These are phyloP conservation scores for Paramuricea clavata DNA, from an alignment of 92 coral and sea anemone species.

Conservation along the genomic window DNA sequence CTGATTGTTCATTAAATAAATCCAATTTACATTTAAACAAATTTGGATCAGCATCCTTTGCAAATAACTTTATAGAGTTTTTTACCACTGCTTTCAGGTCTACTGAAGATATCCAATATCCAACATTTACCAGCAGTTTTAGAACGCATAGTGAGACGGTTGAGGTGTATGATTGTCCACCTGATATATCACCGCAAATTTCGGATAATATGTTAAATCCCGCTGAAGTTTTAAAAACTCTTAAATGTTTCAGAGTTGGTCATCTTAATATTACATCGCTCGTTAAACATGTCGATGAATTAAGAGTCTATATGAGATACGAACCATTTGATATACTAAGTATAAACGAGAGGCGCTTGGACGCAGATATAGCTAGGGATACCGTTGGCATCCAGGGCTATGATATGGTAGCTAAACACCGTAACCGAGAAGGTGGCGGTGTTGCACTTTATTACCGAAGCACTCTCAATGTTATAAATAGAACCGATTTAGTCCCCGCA, in stretches of 20 bases:
- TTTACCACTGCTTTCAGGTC: too few species aligned
- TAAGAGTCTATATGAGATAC: slow-evolving; percentile 39
- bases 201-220: slow-evolving; percentile 12
- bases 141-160: background rate
- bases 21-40: slow-evolving; percentile 33
- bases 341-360: slow-evolving; percentile 55
- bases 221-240: slow-evolving; percentile 16
- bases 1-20: slow-evolving; percentile 29
- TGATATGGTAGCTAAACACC: slow-evolving; percentile 30
- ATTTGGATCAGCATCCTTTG: slow-evolving; percentile 26
- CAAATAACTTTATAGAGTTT: slow-evolving; percentile 32
- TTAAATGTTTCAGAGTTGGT: slow-evolving; percentile 8
- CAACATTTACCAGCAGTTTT: background rate
- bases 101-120: slow-evolving; percentile 22
- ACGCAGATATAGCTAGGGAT: slow-evolving; percentile 8
- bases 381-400: slow-evolving; percentile 46
- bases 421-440: slow-evolving; percentile 51
- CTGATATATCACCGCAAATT: background rate
- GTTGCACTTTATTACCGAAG: slow-evolving; percentile 44
- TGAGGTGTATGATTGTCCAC: slow-evolving; percentile 4
- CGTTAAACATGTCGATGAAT: slow-evolving; percentile 31
- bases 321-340: slow-evolving; percentile 35
- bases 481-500: slow-evolving; percentile 39
- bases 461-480: too few species aligned
- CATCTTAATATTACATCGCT: slow-evolving; percentile 50